Evolutionary conservation across 1,140 invertebrate genomes (phyloP).

Genomic region (Psilanteris sp.): DNA sequence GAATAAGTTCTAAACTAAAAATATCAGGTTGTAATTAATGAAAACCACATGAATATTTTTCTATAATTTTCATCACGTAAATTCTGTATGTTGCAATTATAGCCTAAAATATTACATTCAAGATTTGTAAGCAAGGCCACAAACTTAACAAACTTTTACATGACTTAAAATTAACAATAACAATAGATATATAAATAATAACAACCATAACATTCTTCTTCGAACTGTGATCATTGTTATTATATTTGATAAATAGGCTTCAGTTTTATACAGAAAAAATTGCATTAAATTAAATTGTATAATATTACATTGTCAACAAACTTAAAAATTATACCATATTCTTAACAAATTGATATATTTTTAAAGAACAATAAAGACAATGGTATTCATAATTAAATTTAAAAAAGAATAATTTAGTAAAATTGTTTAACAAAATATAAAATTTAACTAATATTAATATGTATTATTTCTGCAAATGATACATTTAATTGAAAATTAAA

Average conservation of each 20-base stretch:
- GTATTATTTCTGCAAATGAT: no score
- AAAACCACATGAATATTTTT: conserved; percentile 42
- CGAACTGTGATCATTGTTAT: conserved; percentile 25
- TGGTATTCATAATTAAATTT: no score
- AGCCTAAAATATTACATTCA: conserved; percentile 78
- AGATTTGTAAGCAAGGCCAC: conserved; percentile 78
- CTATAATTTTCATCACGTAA: conserved; percentile 71
- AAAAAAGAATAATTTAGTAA: no score
- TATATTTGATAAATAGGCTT: conserved; percentile 42
- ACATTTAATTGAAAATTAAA: no score
- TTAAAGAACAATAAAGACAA: no score
- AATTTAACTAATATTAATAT: no score
- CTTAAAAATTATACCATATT: no score
- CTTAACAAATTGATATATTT: no score
- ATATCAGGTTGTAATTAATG: conserved; percentile 4
- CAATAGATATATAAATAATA: conserved; percentile 67
- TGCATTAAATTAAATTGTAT: no score
- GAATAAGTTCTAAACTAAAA: no score
- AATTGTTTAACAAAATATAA: no score
- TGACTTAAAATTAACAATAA: conserved; percentile 76
- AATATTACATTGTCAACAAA: no score
- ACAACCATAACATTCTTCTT: conserved; percentile 52
- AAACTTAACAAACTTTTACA: conserved; percentile 81
- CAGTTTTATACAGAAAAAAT: conserved; percentile 26
- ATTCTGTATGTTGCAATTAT: conserved; percentile 75